Percentiles rank a stretch among this genome's conserved stretches.
These are phyloP conservation scores for Lordiphosa fenestrarum DNA, from an alignment of 2,888 invertebrate species.

Conservation along the genomic window DNA sequence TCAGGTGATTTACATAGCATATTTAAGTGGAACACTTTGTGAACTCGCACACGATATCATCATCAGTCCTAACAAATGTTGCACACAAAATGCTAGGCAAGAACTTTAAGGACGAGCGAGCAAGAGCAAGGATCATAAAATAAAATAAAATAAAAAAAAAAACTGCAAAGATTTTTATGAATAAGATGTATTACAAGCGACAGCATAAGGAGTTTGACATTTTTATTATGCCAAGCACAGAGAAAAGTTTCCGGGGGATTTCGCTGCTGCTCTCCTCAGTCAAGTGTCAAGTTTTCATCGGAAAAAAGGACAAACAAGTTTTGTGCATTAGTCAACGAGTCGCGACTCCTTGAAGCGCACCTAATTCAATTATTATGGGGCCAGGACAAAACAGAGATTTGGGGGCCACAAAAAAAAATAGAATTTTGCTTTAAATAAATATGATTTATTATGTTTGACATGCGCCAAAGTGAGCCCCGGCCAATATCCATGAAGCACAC, in stretches of 20 bases:
- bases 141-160: constrained; percentile 21
- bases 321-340: constrained; percentile 30
- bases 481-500: constrained; percentile 51
- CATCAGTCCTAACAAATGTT: constrained; percentile 62
- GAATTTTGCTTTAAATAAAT: constrained; percentile 71
- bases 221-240: constrained; percentile 62
- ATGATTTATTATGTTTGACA: constrained; percentile 70
- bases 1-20: constrained; percentile 75
- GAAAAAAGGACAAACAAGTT: constrained; percentile 35
- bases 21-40: constrained; percentile 75
- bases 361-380: constrained; percentile 68
- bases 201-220: constrained; percentile 74
- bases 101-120: constrained; percentile 4
- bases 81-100: constrained; percentile 28
- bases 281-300: constrained; percentile 24
- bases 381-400: constrained; percentile 9
- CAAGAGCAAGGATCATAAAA: constrained; percentile 10
- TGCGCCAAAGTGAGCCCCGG: constrained; percentile 15
- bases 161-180: constrained; percentile 46
- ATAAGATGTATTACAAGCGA: constrained; percentile 73
- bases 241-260: constrained; percentile 11
- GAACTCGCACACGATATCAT: constrained; percentile 50
- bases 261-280: constrained; percentile 11
- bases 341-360: constrained; percentile 33
- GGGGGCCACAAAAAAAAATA: constrained; percentile 7